These are phyloP conservation scores for Orthosia gracilis DNA, from an alignment of 2,888 invertebrate genomes.

Conservation along the genomic window DNA sequence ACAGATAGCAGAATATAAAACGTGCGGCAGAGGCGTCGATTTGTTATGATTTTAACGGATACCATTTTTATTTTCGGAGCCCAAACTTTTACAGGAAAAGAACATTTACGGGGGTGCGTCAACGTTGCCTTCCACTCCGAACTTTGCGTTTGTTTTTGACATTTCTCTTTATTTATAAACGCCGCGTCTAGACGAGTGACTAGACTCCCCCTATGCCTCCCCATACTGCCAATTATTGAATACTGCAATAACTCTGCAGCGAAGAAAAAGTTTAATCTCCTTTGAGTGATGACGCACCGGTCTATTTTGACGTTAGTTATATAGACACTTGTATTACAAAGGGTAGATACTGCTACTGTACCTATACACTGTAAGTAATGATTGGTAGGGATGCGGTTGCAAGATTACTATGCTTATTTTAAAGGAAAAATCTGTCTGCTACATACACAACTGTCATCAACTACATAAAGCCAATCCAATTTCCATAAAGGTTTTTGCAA, in stretches of 20 bases:
- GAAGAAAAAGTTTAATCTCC: conserved; percentile 81
- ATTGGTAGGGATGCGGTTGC: not conserved
- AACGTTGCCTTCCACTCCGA: conserved; percentile 30
- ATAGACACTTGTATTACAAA: conserved; percentile 48
- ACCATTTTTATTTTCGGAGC: conserved; percentile 51
- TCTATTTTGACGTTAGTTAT: conserved; percentile 70
- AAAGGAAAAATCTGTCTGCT: no score
- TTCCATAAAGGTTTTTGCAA: conserved; percentile 21
- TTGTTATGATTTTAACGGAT: conserved; percentile 53
- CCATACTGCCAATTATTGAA: conserved; percentile 75
- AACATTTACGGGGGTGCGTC: conserved; percentile 60
- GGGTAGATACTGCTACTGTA: conserved; percentile 37
- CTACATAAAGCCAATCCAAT: not conserved
- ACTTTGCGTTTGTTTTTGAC: conserved; percentile 58
- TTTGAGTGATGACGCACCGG: conserved; percentile 81
- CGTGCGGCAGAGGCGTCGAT: conserved; percentile 24
- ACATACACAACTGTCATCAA: not conserved
- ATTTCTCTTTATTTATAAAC: conserved; percentile 61
- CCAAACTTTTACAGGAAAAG: conserved; percentile 61
- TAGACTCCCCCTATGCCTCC: conserved; percentile 68
- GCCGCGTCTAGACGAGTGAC: conserved; percentile 67
- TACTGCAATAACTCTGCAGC: conserved; percentile 73
- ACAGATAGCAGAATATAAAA: conserved; percentile 28
- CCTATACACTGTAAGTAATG: not conserved
- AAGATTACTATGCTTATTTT: not conserved